Base-by-base conservation (phyloP, 2,113 vertebrate species). In the Lagopus muta region DNA sequence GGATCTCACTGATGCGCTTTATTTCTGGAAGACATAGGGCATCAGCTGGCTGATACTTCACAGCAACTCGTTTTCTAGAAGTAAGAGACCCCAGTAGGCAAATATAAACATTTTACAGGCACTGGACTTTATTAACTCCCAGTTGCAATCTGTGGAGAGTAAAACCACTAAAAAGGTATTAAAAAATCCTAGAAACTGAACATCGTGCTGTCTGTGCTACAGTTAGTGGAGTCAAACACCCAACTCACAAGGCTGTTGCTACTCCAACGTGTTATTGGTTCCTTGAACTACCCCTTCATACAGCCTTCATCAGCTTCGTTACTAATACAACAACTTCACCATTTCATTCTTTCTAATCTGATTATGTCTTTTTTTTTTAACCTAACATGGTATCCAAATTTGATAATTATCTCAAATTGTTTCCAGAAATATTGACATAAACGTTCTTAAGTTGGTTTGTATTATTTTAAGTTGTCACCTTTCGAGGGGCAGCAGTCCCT, bases 311-410 rank as follows among this genome's bases (percentile, higher is more conserved):
- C 58, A 61, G 28, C 71, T 88, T 62, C 40, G 69, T 43, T 70
- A 45, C 50, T 88, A 45, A 6, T 7, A 27, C 8, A 16, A 76
- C n/a, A 73, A 12, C 8, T 17, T 40, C 71, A 82, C 15, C 2
- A 13, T 45, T 36, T 62, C 6, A 32, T 65, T 74, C 45, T 38
- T 64, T 54, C 45, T 45, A 12, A 5, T 48, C 13, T 58, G 1
- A 30, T 6, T 2, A 0, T 2, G 52, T 9, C 14, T 17, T 55
- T 55, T 17, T 55, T 52, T 50, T 66, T 43, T 48, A 43, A 43
- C 54, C n/a, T 58, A 61, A 6, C 42, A 42, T 27, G 11, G 6
- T 50, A 40, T 57, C 82, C 5, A 43, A 13, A 73, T 79, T 40
- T 79, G 3, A 72, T 58, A 60, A 13, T 43, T 62, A 5, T 86